A percentile compares a stretch with the other conserved stretches of the same genome.
Conservation (phyloP, 2,797 vertebrate genomes). For the Urocyon cinereoargenteus region DNA sequence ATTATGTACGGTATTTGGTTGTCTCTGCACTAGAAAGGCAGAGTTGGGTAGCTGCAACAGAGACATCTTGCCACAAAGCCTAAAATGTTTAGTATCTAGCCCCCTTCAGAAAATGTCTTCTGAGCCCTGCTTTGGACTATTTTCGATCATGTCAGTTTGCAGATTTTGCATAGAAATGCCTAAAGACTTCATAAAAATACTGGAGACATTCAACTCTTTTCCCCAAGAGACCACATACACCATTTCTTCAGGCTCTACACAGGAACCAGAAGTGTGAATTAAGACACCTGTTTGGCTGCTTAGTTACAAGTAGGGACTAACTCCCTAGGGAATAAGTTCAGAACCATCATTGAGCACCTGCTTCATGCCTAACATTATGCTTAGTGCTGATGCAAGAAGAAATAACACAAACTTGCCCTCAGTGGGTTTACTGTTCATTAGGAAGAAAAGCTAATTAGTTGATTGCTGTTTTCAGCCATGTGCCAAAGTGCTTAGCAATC, state of each 20-base stretch:
- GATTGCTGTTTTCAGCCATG: background rate
- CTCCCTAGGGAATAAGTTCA: background rate
- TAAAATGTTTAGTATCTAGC: slow-evolving; percentile 6
- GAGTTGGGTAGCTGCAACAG: background rate
- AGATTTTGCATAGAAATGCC: background rate
- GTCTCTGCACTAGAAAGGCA: background rate
- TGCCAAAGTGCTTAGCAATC: background rate
- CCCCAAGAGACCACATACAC: background rate
- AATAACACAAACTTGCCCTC: background rate
- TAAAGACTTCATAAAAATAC: slow-evolving; percentile 1
- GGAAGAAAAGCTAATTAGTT: slow-evolving; percentile 11
- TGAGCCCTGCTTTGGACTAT: background rate
- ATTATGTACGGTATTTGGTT: background rate
- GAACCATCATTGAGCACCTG: background rate
- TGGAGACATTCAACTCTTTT: background rate
- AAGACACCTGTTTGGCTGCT: background rate
- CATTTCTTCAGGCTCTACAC: slow-evolving; percentile 1
- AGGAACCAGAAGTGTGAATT: background rate
- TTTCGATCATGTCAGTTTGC: background rate
- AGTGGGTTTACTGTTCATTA: background rate
- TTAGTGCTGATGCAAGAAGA: background rate
- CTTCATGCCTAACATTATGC: background rate
- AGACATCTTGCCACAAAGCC: background rate
- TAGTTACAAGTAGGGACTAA: background rate
- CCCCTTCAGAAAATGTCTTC: slow-evolving; percentile 21